Percentiles rank a stretch among this genome's conserved stretches.
Conservation (phyloP, 2,797 vertebrate genomes). For the Trichosurus vulpecula region DNA sequence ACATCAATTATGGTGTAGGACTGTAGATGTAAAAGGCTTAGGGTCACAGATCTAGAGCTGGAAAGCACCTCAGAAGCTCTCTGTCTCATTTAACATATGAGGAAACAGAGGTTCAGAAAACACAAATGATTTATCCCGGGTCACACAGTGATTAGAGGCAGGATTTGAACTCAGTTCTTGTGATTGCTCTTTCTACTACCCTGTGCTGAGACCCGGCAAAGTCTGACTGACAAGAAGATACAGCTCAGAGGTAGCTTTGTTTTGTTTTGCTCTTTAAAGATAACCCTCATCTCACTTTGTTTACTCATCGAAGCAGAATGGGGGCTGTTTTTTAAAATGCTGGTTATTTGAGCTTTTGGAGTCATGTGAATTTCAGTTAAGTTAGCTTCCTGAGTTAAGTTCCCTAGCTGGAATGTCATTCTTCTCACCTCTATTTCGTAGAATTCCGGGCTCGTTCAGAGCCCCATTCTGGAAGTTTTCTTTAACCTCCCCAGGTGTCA, state of each 20-base stretch:
- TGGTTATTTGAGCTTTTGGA: background rate
- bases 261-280: conserved; percentile 11
- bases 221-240: background rate
- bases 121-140: background rate
- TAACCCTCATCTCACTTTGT: conserved; percentile 3
- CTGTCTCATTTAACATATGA: background rate
- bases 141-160: background rate
- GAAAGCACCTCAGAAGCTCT: too few species aligned
- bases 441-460: background rate
- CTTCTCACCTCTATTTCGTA: background rate
- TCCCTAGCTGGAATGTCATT: background rate
- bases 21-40: background rate
- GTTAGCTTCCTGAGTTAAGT: background rate
- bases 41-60: background rate
- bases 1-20: background rate
- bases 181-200: background rate
- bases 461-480: background rate
- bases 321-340: background rate
- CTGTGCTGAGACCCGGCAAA: fast-evolving
- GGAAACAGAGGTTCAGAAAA: background rate
- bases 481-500: background rate
- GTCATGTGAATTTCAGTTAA: background rate
- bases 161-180: background rate
- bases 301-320: background rate
- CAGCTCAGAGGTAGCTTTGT: background rate